Evolutionary conservation across 2,113 vertebrate species (phyloP).

Genomic region (Microtus ochrogaster): DNA sequence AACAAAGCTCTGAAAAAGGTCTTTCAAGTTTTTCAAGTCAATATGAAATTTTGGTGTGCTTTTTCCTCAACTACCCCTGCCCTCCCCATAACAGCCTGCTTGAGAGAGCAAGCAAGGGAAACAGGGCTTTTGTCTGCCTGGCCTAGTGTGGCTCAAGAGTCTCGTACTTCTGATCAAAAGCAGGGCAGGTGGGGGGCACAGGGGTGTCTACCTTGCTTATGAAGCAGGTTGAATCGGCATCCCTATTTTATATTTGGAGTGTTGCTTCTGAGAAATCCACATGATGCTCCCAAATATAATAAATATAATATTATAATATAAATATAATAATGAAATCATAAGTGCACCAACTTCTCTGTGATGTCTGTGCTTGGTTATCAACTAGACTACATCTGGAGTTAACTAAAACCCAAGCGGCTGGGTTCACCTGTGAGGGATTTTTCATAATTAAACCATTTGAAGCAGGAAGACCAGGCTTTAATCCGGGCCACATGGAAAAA

Average conservation of each 20-base stretch:
- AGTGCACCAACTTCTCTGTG: not conserved
- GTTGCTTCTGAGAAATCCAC: not conserved
- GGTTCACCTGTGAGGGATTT: not conserved
- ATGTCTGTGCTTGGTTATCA: not conserved
- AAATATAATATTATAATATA: too few relatives aligned
- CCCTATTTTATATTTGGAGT: not conserved
- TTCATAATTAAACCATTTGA: not conserved
- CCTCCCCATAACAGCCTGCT: not conserved
- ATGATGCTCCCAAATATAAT: not conserved
- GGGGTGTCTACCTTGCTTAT: not conserved
- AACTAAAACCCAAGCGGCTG: not conserved
- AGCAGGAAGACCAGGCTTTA: too few relatives aligned
- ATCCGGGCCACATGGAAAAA: not conserved
- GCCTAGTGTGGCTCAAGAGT: not conserved
- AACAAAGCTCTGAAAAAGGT: constrained; percentile 61
- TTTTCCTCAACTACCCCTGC: not conserved
- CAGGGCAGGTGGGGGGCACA: not conserved
- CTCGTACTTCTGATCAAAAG: not conserved
- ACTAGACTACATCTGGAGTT: not conserved
- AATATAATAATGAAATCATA: not conserved
- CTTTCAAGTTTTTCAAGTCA: constrained; percentile 20
- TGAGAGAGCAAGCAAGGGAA: constrained; percentile 11
- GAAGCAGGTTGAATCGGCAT: not conserved
- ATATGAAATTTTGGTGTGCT: constrained; percentile 66
- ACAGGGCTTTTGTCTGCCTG: constrained; percentile 55